Percentiles rank a stretch among this genome's conserved stretches.
These are phyloP conservation scores for Neopipo cinnamomea DNA, from an alignment of 2,113 vertebrate species.

Conservation along the genomic window DNA sequence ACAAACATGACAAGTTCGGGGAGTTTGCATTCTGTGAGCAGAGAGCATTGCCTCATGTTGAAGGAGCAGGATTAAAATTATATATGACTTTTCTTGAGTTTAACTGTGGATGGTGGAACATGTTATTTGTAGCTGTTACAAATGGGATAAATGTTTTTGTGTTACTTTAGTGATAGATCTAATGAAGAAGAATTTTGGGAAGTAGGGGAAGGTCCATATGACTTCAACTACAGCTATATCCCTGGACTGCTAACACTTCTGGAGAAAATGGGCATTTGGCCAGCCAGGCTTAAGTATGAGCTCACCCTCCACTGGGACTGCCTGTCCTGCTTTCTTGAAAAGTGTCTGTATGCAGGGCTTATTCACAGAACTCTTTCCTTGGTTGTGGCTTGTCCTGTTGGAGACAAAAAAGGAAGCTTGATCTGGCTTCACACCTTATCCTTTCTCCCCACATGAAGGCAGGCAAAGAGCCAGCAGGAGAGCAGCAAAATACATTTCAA, in stretches of 20 bases:
- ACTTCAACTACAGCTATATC: slow-evolving; percentile 1
- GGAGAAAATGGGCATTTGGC: slow-evolving; percentile 17
- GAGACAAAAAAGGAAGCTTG: slow-evolving; percentile 40
- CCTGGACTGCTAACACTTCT: slow-evolving; percentile 15
- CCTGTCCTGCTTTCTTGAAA: slow-evolving; percentile 34
- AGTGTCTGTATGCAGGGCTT: slow-evolving; percentile 1
- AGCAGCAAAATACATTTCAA: slow-evolving; percentile 45
- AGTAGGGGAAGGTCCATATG: neutral
- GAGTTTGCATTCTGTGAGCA: neutral
- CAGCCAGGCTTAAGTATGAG: slow-evolving; percentile 26
- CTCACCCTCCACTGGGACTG: slow-evolving; percentile 50
- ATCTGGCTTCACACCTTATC: slow-evolving; percentile 63
- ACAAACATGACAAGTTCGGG: neutral
- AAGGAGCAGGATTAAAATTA: neutral
- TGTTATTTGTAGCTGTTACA: neutral
- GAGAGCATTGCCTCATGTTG: neutral
- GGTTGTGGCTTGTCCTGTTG: slow-evolving; percentile 27
- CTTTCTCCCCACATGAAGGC: slow-evolving; percentile 52
- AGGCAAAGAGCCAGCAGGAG: slow-evolving; percentile 59
- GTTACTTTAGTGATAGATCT: neutral
- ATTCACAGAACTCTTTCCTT: neutral
- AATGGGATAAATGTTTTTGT: neutral
- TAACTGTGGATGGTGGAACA: neutral
- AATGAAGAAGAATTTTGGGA: slow-evolving; percentile 25
- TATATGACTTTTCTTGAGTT: neutral